phyloP scores from a whole-genome alignment of 2,888 invertebrate genomes.

The Phyllotreta cruciferae region DNA sequence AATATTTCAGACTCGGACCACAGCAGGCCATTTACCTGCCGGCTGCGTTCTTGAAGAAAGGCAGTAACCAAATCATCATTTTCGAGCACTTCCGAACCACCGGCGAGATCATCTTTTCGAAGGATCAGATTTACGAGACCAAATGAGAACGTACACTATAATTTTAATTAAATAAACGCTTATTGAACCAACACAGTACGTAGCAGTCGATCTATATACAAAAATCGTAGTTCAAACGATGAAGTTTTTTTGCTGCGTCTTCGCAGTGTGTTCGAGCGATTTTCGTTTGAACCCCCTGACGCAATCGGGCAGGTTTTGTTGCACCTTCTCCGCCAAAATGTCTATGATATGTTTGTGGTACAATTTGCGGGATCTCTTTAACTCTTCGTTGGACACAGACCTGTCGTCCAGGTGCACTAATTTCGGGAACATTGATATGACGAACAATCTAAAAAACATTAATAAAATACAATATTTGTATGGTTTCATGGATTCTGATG shows the following conservation, averaged over 20 bases:
- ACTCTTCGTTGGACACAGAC: constrained; percentile 71
- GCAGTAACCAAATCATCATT: constrained; percentile 53
- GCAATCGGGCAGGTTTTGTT: constrained; percentile 48
- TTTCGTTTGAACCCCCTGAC: constrained; percentile 49
- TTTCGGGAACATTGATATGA: constrained; percentile 75
- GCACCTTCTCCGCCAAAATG: constrained; percentile 56
- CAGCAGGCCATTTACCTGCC: constrained; percentile 84
- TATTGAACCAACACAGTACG: too few species aligned
- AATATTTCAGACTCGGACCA: constrained; percentile 85
- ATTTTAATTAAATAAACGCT: too few species aligned
- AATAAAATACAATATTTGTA: background rate
- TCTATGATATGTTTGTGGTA: constrained; percentile 70
- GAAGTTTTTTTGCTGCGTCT: constrained; percentile 42
- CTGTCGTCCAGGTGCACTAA: constrained; percentile 76
- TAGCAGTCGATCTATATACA: background rate
- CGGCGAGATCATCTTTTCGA: constrained; percentile 43
- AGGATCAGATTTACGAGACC: constrained; percentile 40
- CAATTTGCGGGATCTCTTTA: constrained; percentile 65
- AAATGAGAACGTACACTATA: background rate
- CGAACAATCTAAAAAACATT: constrained; percentile 67
- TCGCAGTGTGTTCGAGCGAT: constrained; percentile 9
- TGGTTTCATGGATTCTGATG: background rate
- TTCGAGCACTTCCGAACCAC: constrained; percentile 51
- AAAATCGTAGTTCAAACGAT: constrained; percentile 8
- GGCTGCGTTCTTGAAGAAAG: constrained; percentile 70